phyloP scores from a whole-genome alignment of 2,888 invertebrate species.

The Acronicta psi region DNA sequence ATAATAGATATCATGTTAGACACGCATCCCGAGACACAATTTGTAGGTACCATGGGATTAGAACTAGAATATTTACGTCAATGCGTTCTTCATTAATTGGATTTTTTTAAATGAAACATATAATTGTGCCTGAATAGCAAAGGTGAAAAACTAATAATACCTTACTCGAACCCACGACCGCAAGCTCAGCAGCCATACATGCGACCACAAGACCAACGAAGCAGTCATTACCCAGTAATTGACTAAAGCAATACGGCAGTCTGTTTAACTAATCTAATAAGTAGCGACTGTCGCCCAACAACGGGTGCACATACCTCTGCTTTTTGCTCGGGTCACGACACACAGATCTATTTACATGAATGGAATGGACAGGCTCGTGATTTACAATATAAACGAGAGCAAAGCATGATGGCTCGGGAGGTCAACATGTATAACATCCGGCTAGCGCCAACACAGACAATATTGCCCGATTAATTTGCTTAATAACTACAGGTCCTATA shows the following conservation, averaged over 20 bases:
- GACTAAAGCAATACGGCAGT: neutral
- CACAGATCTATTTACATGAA: slow-evolving; percentile 66
- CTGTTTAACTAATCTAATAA: neutral
- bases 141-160: no score
- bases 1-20: no score
- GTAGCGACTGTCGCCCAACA: neutral
- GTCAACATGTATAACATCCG: slow-evolving; percentile 76
- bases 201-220: no score
- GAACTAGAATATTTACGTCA: no score
- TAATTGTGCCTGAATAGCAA: no score
- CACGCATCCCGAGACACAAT: no score
- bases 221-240: no score
- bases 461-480: slow-evolving; percentile 30
- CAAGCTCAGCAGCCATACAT: no score
- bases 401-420: slow-evolving; percentile 69
- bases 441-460: slow-evolving; percentile 55
- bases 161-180: no score
- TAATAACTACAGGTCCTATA: slow-evolving; percentile 27
- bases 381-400: slow-evolving; percentile 68
- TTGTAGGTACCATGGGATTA: no score
- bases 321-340: slow-evolving; percentile 70
- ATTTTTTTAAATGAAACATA: no score
- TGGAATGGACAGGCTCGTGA: slow-evolving; percentile 69
- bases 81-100: no score
- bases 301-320: slow-evolving; percentile 7